Base-by-base conservation (phyloP, 2,888 invertebrate genomes). In the Polyommatus icarus region DNA sequence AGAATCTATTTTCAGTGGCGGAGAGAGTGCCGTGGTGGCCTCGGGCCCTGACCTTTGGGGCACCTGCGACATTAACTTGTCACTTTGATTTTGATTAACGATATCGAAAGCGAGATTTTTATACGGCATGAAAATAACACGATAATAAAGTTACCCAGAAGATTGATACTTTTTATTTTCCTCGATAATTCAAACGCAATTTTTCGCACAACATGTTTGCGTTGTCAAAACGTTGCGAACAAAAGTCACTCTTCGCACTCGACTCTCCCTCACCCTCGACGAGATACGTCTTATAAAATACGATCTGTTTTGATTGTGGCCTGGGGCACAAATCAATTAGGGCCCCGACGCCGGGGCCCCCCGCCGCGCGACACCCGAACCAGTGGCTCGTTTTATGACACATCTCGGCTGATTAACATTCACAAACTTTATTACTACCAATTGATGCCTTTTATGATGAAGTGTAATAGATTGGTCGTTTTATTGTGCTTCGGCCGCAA, bases 251-350 rank as follows among this genome's bases (percentile, higher is more conserved):
- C 82, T 80, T 81, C 83, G 79, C 79, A 79, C 79, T 81, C 76
- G 61, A 80, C 79, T 81, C 81, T 79, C 82, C 84, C 83, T 82
- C 83, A 81, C 83, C 85, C 90, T 87, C 85, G 82, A 87, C 85
- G 90, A 67, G 67, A 92, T 93, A 90, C 90, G 88, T 93, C 94
- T 93, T 94, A 93, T 94, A 94, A 94, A 94, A 93, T 93, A 93
- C 94, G 94, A 94, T 94, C 94, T 94, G 94, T 94, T 94, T 94
- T 94, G 94, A 94, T 94, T 94, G 93, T 94, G 93, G 94, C 94
- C 94, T 90, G 91, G 93, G 94, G 94, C 94, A 93, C 94, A 93
- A 93, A 94, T 94, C 94, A 94, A 94, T 94, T 94, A 94, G 93
- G 91, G 85, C 87, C 85, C 87, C 90, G 87, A 82, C 81, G 89